Base-by-base conservation (phyloP, 2,113 vertebrate species). In the Carassius gibelio region DNA sequence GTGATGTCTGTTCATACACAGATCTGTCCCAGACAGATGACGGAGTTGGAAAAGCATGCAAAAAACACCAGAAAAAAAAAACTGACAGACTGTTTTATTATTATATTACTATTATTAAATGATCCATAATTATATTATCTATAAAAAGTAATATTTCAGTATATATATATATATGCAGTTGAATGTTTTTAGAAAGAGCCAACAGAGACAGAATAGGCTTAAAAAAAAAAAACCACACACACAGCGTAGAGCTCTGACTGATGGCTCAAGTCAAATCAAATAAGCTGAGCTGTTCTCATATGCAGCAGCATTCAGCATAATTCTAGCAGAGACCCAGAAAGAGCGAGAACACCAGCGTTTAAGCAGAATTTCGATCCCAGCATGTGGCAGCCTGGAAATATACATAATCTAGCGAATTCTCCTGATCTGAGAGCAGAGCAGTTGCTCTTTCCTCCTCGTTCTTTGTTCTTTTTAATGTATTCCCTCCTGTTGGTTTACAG, bases 201-300 rank as follows among this genome's bases (percentile, higher is more conserved):
- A 81, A n/a, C 50, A 72, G 55, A 23, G 48, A 82, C 61, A 68
- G 68, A 80, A 80, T 71, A 81, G 59, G 45, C 75, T 84, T 69
- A 68, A 68, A 62, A 72, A n/a, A 15, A 4, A 23, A n/a, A n/a
- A n/a, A n/a, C n/a, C 55, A 19, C n/a, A 81, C 64, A 77, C 21
- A 62, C 23, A 59, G 45, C 19, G 3, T 61, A 50, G 23, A 80
- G 71, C 81, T 75, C 68, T 86, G 87, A 86, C 85, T 84, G 87
- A 88, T 86, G 71, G 83, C 77, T 81, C 61, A 76, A 23, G 83
- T 88, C 87, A 81, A 88, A 84, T 64, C 84, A 79, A 83, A 84
- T 86, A 88, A 82, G 87, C 83, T 77, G 85, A 84, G 66, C 82
- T 84, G 75, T 75, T 77, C 82, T 84, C 77, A 88, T 88, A 71